Base-by-base conservation (phyloP, 2,888 invertebrate species). In the Drosophila anomalata region DNA sequence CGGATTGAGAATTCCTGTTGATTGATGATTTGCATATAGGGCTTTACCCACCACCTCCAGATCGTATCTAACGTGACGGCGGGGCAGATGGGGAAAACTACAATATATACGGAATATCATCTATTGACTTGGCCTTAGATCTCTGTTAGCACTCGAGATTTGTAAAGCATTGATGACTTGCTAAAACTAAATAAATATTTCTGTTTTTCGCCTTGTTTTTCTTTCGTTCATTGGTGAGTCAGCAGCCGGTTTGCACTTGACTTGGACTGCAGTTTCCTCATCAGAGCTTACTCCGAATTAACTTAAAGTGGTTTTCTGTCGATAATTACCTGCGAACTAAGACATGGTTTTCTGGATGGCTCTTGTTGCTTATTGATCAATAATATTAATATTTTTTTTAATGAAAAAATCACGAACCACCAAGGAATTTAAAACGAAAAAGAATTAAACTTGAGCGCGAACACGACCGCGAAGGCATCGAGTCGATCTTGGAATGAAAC, bases 401-500 rank as follows among this genome's bases (percentile, higher is more conserved):
- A 42, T 12, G 24, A 39, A 8, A 26, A 33, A 4, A 6, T 17
- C 42, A 1, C 31, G 20, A 39, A 22, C 44, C 31, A 9, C 1
- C 14, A 24, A 33, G n/a, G 58, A 55, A 14, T 24, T 11, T 11
- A 1, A 36, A 52, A 36, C 47, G 52, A 47, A 48, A 55, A 42
- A 33, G 51, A 60, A 41, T 53, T 39, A 41, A 14, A 24, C 24
- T 22, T 8, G 11, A 39, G 11, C 70, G 73, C 67, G 24, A 60
- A 59, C 66, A 75, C 86, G 75, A 84, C 88, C 82, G 80, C 54
- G 53, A 74, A 68, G 79, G 73, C 72, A 73, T 77, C 67, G 77
- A 82, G 78, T 78, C 82, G 78, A 87, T 77, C 86, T 78, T 84
- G 78, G 77, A 88, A 89, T 88, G 86, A 84, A 81, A 55, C 72